Base-by-base conservation (phyloP, 2,888 invertebrate species). In the Oxycera nigricornis region DNA sequence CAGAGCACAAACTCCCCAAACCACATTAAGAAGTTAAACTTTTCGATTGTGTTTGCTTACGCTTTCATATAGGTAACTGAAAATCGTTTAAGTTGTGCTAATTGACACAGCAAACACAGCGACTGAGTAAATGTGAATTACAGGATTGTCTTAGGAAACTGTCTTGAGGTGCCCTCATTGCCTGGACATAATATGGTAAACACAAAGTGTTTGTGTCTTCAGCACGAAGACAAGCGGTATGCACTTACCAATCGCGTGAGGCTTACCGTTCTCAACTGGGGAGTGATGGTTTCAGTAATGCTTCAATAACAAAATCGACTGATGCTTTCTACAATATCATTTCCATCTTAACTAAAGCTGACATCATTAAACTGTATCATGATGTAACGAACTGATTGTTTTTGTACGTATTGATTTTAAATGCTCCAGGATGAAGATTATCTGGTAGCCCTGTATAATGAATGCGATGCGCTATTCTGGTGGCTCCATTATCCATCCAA, bases 41-140 rank as follows among this genome's bases (percentile, higher is more conserved):
- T 46, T 61, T 50, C 50, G 59, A 62, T 73, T 73, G 39, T 72
- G 41, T 73, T 73, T 73, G 62, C 73, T 62, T 46, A 73, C 39
- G 50, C 59, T 72, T 59, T 46, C 61, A 35, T 73, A n/a, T 22
- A 50, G 59, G 46, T 62, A n/a, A 62, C 41, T 65, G 65, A 52
- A 57, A 50, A 62, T 84, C 84, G 82, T 83, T 83, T 83, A 81
- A 80, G 81, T 81, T 82, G 83, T 82, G 84, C 84, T 84, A 84
- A 84, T 85, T 84, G 85, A 84, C 84, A 84, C 82, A 79, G 80
- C 80, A 81, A 80, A 82, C 55, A 73, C 73, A 61, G 20, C 14
- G 28, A 46, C 30, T 4, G n/a, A 26, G 52, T 52, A 62, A 50
- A 62, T 62, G 57, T 73, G 73, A 73, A 73, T 73, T 73, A 62